Conservation (phyloP, 2,113 vertebrate species). For the Mobula hypostoma region DNA sequence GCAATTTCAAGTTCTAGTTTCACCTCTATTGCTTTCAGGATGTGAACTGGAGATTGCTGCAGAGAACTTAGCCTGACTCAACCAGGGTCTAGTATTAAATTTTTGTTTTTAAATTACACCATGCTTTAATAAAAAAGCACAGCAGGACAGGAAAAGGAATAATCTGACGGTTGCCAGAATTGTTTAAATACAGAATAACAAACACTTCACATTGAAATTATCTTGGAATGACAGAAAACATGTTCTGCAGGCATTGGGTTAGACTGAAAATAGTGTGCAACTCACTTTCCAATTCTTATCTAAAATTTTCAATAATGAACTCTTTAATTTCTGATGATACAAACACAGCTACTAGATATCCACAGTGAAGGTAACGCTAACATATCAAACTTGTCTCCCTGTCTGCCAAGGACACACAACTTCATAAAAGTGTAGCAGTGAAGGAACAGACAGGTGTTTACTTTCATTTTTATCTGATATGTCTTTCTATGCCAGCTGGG, state of each 20-base stretch:
- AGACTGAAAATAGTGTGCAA: too few relatives aligned
- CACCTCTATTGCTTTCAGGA: neutral
- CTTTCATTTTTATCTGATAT: neutral
- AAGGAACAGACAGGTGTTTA: neutral
- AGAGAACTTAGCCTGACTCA: neutral
- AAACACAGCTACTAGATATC: neutral
- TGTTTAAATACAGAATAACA: too few relatives aligned
- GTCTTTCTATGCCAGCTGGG: neutral
- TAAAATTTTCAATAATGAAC: neutral
- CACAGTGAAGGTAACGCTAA: neutral
- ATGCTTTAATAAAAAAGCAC: neutral
- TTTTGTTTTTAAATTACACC: neutral
- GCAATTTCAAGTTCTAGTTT: neutral
- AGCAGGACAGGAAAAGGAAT: neutral
- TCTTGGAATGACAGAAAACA: too few relatives aligned
- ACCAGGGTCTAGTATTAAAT: neutral
- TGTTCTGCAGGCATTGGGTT: too few relatives aligned
- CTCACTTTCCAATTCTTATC: too few relatives aligned
- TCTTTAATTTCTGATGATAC: neutral
- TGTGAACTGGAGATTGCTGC: neutral
- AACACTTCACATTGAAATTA: too few relatives aligned
- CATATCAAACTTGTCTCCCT: neutral
- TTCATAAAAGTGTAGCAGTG: neutral
- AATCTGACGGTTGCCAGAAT: neutral
- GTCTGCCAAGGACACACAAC: neutral